Conservation (phyloP, 2,797 vertebrate genomes). For the Myiotriccus ornatus region DNA sequence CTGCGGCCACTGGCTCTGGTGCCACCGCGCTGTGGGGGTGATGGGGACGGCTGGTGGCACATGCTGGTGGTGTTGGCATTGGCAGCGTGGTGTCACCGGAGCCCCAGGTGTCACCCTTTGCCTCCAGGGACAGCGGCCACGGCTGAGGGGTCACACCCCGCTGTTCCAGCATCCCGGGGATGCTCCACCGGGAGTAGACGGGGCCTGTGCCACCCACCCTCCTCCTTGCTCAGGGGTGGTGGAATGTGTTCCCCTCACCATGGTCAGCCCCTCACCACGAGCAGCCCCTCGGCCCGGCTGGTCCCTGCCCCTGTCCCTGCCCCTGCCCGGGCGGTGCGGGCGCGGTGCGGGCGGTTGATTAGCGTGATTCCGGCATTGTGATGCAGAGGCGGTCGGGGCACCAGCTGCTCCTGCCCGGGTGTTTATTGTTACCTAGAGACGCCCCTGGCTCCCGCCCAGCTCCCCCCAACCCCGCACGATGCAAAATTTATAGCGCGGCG, state of each 20-base stretch:
- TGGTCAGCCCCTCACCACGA: fast-evolving
- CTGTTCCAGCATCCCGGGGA: not conserved
- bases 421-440: conserved; percentile 85
- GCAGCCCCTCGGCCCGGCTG: fast-evolving
- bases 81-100: not conserved
- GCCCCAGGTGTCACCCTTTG: not conserved
- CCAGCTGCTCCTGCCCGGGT: conserved; percentile 82
- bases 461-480: conserved; percentile 62
- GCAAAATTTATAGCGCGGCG: conserved; percentile 78
- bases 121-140: fast-evolving
- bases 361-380: conserved; percentile 81
- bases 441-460: conserved; percentile 81
- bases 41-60: not conserved
- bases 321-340: not conserved
- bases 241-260: fast-evolving
- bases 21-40: fast-evolving
- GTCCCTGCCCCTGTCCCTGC: not conserved
- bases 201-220: fast-evolving
- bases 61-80: fast-evolving
- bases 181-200: fast-evolving
- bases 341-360: conserved; percentile 63
- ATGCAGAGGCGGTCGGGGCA: conserved; percentile 80
- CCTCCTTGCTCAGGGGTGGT: fast-evolving
- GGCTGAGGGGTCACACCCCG: fast-evolving
- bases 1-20: fast-evolving